Evolutionary conservation across 1,140 invertebrate species (phyloP), one percentile per base, ranked within the genome.

Genomic region (Rhynchophorus ferrugineus): DNA sequence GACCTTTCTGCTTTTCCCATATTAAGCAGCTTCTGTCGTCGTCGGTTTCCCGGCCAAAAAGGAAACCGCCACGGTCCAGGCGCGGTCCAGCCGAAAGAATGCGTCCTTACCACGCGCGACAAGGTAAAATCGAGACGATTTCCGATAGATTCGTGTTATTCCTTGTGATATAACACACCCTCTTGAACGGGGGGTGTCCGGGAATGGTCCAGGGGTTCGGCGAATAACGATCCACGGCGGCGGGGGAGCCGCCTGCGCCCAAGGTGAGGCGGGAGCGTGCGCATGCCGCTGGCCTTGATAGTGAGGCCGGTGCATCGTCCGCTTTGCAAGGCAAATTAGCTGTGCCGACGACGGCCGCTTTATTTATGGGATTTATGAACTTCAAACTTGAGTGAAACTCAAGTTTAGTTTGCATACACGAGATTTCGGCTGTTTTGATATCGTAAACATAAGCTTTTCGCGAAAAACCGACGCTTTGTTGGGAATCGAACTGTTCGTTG

Each of bases 311-410:
- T 65, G 65, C 65, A 66, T 64, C 63, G 57, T 35, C 64, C 61
- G 58, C 65, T 68, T 64, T 66, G 66, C 64, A 64, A 66, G 65
- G 64, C 64, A 68, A 68, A 68, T 68, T 64, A 68, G 63, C 47
- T 19, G 54, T 29, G 44, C 18, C 37, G 45, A 47, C 50, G 50
- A 46, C 52, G 52, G 36, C 44, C 44, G 29, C 44, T 63, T 68
- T 65, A 68, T 68, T 68, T 68, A 68, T 68, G 64, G 64, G 63
- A 66, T 68, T 64, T 66, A 64, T 68, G 66, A 68, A 68, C 66
- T 68, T 68, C 61, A 63, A 63, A 66, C 57, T 61, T 59, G 39
- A 44, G 54, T 55, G 45, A 46, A 49, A 50, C 18, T 24, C 21
- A 43, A 19, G 46, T 41, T 44, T 41, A 43, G 52, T 54, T 49